phyloP scores from a whole-genome alignment of 2,888 invertebrate species.

The Drosophila percnosoma region DNA sequence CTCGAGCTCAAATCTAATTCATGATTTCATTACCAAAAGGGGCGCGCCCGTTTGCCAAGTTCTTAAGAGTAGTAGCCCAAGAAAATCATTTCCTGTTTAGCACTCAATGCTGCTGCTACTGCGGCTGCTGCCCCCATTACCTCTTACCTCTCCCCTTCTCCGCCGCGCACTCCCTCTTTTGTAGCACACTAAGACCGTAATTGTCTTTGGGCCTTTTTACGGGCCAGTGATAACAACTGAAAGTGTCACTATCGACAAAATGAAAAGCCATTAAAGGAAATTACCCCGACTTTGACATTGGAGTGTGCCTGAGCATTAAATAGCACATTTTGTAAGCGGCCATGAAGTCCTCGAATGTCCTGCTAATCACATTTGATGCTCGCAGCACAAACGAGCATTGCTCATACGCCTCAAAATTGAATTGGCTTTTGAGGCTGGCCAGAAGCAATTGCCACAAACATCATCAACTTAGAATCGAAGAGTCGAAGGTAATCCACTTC shows the following conservation, averaged over 20 bases:
- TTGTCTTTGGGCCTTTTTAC: constrained; percentile 73
- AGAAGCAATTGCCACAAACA: constrained; percentile 14
- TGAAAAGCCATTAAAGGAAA: constrained; percentile 79
- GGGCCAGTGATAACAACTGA: constrained; percentile 75
- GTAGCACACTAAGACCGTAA: constrained; percentile 45
- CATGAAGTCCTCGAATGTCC: constrained; percentile 41
- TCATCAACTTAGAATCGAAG: background rate
- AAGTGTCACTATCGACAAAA: constrained; percentile 79
- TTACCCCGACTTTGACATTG: constrained; percentile 75
- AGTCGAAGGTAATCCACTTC: background rate
- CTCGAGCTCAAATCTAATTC: constrained; percentile 79
- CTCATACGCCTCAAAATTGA: constrained; percentile 49
- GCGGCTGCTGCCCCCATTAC: background rate
- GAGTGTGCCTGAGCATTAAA: constrained; percentile 55
- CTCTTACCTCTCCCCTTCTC: background rate
- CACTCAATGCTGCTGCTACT: constrained; percentile 58
- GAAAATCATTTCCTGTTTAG: constrained; percentile 79
- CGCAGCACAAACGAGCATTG: background rate
- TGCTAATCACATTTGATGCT: constrained; percentile 65
- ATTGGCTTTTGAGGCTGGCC: constrained; percentile 52
- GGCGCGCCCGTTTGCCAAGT: constrained; percentile 35
- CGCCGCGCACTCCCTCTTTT: background rate
- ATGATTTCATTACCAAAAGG: constrained; percentile 74
- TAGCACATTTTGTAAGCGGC: constrained; percentile 60
- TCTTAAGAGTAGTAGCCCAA: constrained; percentile 40